Base-by-base conservation (phyloP, 1,140 invertebrate genomes). In the Panagrolaimus sp. region DNA sequence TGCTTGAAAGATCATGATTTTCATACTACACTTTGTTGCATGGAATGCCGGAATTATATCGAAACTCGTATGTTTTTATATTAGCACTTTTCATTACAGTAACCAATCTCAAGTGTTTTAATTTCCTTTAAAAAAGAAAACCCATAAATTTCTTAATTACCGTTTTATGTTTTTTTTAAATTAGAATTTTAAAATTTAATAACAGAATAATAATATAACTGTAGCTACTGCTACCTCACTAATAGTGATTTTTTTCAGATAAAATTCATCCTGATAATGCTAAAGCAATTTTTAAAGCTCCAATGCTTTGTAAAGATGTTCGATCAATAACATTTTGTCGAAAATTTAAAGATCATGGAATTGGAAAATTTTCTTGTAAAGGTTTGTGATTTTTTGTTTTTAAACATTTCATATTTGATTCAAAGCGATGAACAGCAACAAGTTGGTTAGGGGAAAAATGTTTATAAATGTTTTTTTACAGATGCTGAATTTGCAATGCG, bases 401-500 rank as follows among this genome's bases (percentile, higher is more conserved):
- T 38, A 7, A 38, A 38, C 31, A 4, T 38, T 38, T 38, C n/a
- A n/a, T n/a, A n/a, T n/a, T n/a, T n/a, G n/a, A n/a, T n/a, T n/a
- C n/a, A n/a, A n/a, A n/a, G n/a, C n/a, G n/a, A n/a, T n/a, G n/a
- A n/a, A n/a, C n/a, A n/a, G n/a, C n/a, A n/a, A n/a, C n/a, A n/a
- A n/a, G n/a, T n/a, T n/a, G n/a, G n/a, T n/a, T 38, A 2, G 31
- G 7, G 7, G 31, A 38, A 38, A 38, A 38, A 63, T n/a, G n/a
- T 5, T 63, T 27, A 16, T 46, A 45, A 4, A 16, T 63, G 9
- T 42, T 27, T 63, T 23, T 72, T 68, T 62, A 46, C 67, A 20
- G 69, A 74, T 47, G 72, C 73, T 1, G 72, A 74, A 48, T 74
- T 74, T 51, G 73, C 73, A 5, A 72, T 74, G 27, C 51, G 73